These are phyloP conservation scores for Nasonia vitripennis DNA, from an alignment of 1,140 invertebrate genomes.

Conservation along the genomic window DNA sequence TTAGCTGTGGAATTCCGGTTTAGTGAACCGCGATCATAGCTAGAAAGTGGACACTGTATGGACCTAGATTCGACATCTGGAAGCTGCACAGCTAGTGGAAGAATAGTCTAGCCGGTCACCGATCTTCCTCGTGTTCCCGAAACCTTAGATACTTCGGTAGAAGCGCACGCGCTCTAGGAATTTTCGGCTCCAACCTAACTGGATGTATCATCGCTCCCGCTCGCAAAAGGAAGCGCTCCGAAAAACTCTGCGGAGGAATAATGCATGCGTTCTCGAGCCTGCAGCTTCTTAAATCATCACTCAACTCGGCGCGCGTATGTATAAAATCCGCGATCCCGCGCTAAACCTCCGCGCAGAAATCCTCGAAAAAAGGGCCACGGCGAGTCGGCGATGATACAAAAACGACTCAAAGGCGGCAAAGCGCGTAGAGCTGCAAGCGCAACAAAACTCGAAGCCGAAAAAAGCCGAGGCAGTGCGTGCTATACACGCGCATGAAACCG, in stretches of 20 bases:
- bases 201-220: no score
- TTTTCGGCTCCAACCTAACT: no score
- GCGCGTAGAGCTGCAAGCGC: neutral
- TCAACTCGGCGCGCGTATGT: neutral
- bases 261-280: neutral
- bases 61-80: conserved; percentile 2
- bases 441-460: conserved; percentile 3
- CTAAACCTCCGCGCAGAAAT: neutral
- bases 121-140: no score
- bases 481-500: conserved; percentile 26
- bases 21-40: conserved; percentile 36
- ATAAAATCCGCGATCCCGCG: conserved; percentile 1
- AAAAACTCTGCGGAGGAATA: neutral
- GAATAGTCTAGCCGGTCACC: neutral
- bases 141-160: no score
- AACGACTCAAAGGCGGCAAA: conserved; percentile 24
- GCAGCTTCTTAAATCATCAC: neutral
- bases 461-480: neutral
- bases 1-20: conserved; percentile 46
- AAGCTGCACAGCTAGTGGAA: neutral
- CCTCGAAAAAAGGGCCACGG: neutral
- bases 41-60: conserved; percentile 12
- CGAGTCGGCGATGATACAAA: neutral
- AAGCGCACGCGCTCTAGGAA: no score
- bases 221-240: no score